phyloP scores from a whole-genome alignment of 2,113 vertebrate genomes.

The Campylomormyrus tamandua region DNA sequence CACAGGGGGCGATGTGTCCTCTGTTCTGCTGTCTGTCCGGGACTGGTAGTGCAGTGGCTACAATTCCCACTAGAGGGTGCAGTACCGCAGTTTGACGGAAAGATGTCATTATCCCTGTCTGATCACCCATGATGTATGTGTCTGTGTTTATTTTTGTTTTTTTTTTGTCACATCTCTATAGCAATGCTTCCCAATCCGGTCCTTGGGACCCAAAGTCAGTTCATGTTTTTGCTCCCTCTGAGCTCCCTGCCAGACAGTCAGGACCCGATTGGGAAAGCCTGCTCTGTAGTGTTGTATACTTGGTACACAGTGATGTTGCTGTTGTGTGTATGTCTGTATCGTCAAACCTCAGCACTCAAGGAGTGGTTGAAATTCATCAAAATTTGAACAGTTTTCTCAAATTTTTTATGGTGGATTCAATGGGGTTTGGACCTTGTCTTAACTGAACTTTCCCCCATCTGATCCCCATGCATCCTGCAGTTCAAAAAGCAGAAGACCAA shows the following conservation, averaged over 20 bases:
- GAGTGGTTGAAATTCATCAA: neutral
- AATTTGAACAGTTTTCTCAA: neutral
- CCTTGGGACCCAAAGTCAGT: neutral
- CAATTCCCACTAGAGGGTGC: conserved; percentile 36
- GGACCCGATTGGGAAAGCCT: neutral
- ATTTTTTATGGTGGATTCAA: neutral
- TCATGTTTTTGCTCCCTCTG: neutral
- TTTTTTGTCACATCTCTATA: neutral
- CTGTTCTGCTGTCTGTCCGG: neutral
- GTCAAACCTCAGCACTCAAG: neutral
- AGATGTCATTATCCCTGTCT: neutral
- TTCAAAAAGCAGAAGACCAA: conserved; percentile 73
- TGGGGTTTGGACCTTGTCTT: neutral
- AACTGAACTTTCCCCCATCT: neutral
- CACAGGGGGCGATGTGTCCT: neutral
- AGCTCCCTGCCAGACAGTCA: neutral
- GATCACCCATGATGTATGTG: neutral
- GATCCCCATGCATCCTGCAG: conserved; percentile 49
- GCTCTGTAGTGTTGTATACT: neutral
- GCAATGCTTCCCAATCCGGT: neutral
- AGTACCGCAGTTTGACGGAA: neutral
- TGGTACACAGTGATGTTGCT: neutral
- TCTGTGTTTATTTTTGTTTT: neutral
- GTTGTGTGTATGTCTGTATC: neutral
- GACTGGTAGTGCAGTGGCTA: neutral